phyloP scores from a whole-genome alignment of 2,797 vertebrate species.

The Lagocephalus sceleratus region DNA sequence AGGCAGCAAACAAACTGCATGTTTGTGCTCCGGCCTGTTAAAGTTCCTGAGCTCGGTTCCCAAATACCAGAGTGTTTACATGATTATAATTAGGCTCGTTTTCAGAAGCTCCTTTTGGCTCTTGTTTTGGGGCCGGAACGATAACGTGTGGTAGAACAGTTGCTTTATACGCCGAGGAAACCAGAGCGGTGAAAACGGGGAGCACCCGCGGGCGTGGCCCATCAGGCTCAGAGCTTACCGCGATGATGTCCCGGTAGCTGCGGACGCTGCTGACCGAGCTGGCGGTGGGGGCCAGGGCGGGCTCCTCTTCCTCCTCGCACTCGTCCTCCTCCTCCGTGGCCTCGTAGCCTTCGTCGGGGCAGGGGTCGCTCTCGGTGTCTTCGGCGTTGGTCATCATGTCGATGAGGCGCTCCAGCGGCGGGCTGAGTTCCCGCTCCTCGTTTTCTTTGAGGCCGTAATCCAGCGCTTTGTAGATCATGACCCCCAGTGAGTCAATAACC shows the following conservation, averaged over 20 bases:
- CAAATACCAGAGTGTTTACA: conserved; percentile 45
- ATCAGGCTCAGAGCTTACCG: conserved; percentile 67
- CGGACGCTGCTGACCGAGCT: conserved; percentile 68
- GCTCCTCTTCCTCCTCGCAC: conserved; percentile 48
- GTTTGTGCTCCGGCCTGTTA: conserved; percentile 21
- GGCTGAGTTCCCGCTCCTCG: conserved; percentile 94
- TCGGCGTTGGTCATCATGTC: conserved; percentile 91
- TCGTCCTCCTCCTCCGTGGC: conserved; percentile 91
- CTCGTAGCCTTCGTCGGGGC: conserved; percentile 93
- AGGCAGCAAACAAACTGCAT: conserved; percentile 11
- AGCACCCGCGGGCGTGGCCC: neutral
- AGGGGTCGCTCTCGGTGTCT: conserved; percentile 77
- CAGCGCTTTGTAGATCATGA: conserved; percentile 98
- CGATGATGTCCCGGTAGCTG: conserved; percentile 85
- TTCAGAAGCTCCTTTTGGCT: too few species aligned
- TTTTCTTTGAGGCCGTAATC: conserved; percentile 96
- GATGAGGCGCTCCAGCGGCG: conserved; percentile 91
- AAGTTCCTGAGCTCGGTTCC: conserved; percentile 22
- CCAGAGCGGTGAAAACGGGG: neutral
- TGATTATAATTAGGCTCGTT: too few species aligned
- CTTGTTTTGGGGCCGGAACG: conserved; percentile 10
- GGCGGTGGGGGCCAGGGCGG: conserved; percentile 20
- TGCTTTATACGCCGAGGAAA: neutral
- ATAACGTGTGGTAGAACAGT: conserved; percentile 11
- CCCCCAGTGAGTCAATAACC: conserved; percentile 93